Base-by-base conservation (phyloP, 2,888 invertebrate genomes). In the Catocala nupta region DNA sequence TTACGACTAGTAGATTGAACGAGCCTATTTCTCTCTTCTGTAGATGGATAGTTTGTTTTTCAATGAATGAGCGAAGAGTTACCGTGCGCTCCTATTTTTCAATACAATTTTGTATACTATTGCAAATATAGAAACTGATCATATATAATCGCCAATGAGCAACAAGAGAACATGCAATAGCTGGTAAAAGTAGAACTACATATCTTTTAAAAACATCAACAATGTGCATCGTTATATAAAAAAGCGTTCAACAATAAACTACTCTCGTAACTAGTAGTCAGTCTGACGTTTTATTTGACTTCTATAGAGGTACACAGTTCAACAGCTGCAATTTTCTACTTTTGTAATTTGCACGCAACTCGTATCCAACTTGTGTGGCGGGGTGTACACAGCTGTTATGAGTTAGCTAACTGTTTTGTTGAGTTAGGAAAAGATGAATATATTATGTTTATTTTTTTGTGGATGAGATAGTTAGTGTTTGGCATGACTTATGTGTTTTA, bases 311-410 rank as follows among this genome's bases (percentile, higher is more conserved):
- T 55, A 42, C 53, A 63, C 60, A 62, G 70, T 65, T 65, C 71
- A 69, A 80, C 75, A 68, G 63, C 58, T 71, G 75, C 80, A 75
- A 71, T 73, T 72, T 78, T 70, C 63, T 69, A 71, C 78, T 76
- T 66, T 60, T 69, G 71, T 71, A 76, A 80, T 78, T 81, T 75
- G 68, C 73, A 68, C 66, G 53, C 70, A 59, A 59, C 75, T 71
- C 74, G 71, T 61, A 52, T 51, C 11, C 50, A 63, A 58, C 48
- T 49, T 63, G 45, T 48, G 48, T 42, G 59, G 59, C 11, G 45
- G 12, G 12, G 36, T 25, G 45, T 55, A 42, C 47, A 49, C 42
- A 49, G 49, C 25, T 44, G 51, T 51, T 43, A 3, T 34, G 11
- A 51, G 13, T 58, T 45, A n/a, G 44, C 36, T 36, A 36, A 33